Percentiles rank a stretch among this genome's conserved stretches.
Conservation (phyloP, 1,140 invertebrate genomes). For the Drosophila kepulauana region DNA sequence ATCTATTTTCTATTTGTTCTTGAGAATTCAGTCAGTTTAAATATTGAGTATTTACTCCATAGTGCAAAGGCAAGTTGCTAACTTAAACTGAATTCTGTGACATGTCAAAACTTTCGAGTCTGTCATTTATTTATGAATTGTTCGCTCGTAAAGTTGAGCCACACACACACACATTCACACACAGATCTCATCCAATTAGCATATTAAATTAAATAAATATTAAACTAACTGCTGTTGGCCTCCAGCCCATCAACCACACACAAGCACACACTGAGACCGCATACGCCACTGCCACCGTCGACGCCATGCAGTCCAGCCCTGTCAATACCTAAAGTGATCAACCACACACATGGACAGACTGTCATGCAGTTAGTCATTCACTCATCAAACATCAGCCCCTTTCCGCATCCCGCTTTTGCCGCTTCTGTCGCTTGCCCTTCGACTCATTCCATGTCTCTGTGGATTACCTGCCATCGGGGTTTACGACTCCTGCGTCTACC, state of each 20-base stretch:
- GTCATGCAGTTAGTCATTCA: conserved; percentile 82
- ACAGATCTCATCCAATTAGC: conserved; percentile 82
- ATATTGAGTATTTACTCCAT: neutral
- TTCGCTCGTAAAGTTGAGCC: conserved; percentile 73
- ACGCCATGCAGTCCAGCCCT: conserved; percentile 60
- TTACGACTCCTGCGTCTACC: conserved; percentile 60
- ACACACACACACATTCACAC: conserved; percentile 37
- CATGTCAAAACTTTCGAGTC: conserved; percentile 71
- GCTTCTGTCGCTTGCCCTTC: neutral
- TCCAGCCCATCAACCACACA: conserved; percentile 19
- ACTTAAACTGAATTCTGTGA: conserved; percentile 70
- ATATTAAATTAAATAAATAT: conserved; percentile 85
- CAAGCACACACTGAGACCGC: conserved; percentile 33
- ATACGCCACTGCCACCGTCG: conserved; percentile 31
- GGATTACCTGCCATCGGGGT: conserved; percentile 75
- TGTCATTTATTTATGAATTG: conserved; percentile 82
- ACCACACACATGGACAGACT: conserved; percentile 55
- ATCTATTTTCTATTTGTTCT: too few relatives aligned
- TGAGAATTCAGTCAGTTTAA: too few relatives aligned
- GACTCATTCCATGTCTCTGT: conserved; percentile 42
- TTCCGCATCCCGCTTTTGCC: neutral
- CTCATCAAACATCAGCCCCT: conserved; percentile 68
- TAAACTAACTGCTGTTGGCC: conserved; percentile 75
- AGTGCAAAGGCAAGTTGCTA: conserved; percentile 42
- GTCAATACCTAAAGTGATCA: conserved; percentile 82